phyloP scores from a whole-genome alignment of 2,888 invertebrate genomes.

The Luperina nickerlii region DNA sequence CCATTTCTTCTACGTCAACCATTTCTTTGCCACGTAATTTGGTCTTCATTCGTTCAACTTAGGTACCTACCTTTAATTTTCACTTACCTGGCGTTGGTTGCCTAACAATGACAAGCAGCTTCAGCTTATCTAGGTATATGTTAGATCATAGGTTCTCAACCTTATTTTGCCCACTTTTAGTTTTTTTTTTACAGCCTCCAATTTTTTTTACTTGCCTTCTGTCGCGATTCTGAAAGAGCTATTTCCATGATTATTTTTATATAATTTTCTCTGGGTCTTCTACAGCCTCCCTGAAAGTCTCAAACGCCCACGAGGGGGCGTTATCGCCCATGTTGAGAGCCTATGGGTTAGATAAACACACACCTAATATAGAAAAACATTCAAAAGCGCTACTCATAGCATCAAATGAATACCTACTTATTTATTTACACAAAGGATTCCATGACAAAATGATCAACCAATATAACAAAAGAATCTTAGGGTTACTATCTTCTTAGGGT shows the following conservation, averaged over 20 bases:
- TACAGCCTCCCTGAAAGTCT: no score
- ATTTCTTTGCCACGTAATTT: neutral
- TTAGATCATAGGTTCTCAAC: no score
- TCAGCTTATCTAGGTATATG: no score
- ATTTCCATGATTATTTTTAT: no score
- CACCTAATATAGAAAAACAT: neutral
- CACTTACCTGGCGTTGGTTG: neutral
- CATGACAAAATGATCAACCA: neutral
- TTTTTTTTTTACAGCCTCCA: no score
- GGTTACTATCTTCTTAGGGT: neutral
- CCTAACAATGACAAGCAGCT: neutral
- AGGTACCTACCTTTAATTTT: neutral
- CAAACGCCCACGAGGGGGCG: no score
- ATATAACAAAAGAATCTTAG: neutral
- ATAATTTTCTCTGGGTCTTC: no score
- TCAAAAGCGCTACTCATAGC: neutral
- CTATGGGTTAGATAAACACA: neutral
- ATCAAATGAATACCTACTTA: neutral
- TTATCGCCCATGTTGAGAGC: no score
- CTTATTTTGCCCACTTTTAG: no score
- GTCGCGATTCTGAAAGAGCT: no score
- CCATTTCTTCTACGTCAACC: conserved; percentile 3
- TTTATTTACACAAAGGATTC: neutral
- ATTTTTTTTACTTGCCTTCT: no score
- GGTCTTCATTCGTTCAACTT: neutral